Base-by-base conservation (phyloP, 2,797 vertebrate species). In the Perdix hodgsoniae region DNA sequence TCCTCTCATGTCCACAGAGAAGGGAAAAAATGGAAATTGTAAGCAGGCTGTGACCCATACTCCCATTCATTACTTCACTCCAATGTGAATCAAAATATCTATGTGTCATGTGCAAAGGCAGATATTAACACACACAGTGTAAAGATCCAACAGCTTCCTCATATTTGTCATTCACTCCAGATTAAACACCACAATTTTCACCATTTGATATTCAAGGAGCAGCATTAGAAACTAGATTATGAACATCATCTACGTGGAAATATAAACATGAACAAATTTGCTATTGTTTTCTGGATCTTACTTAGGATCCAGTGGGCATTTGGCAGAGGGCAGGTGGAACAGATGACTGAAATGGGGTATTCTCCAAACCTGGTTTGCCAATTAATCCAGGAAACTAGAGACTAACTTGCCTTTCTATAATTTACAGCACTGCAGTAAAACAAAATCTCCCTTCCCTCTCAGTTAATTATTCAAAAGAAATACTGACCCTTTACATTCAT, bases 401-500 rank as follows among this genome's bases (percentile, higher is more conserved):
- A 44, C 59, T 14, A 19, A 15, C 21, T 47, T 63, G 71, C 21
- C 17, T 49, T n/a, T 60, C 56, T 39, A 3, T 10, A 9, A 57
- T 65, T 77, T 63, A 82, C 2, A 14, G 72, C 35, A 39, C 83
- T 39, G 61, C 67, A 90, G 26, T 23, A 60, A 88, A 6, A 23
- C 37, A 78, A 45, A 64, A 0, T 1, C 19, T 52, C 56, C 39
- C 81, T 70, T 9, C 18, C 21, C 11, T 82, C 42, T 75, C 75
- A 11, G 84, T 95, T 91, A 94, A 82, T 86, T 91, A 60, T 77
- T 90, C 50, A 23, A 47, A 56, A 63, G 35, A 78, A 92, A 83
- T 94, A 93, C 39, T 40, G 93, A 83, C 81, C 84, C 45, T 80
- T 91, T 80, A 3, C 90, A 94, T 80, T 93, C 10, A 80, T 84